Evolutionary conservation across 1,140 invertebrate genomes (phyloP).

Genomic region (Ctenoplectra terminalis): DNA sequence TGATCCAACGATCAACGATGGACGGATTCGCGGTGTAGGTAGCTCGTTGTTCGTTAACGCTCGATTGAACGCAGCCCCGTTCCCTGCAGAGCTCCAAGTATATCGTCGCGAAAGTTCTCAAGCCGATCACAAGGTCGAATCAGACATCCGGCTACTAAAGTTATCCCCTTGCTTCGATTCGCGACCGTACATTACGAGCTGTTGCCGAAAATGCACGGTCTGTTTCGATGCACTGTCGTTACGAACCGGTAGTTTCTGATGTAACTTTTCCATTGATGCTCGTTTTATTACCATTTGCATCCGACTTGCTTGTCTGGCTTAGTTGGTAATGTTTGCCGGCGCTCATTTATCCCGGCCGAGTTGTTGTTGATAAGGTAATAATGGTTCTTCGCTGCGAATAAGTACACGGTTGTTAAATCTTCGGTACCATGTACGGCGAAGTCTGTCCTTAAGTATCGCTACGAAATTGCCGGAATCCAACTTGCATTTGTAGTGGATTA

Average conservation of each 20-base stretch:
- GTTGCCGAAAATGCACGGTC: slow-evolving; percentile 38
- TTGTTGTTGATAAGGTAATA: background rate
- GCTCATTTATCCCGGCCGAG: background rate
- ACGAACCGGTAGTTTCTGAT: slow-evolving; percentile 22
- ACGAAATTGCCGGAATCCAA: background rate
- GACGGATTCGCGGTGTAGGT: slow-evolving; percentile 31
- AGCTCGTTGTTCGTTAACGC: slow-evolving; percentile 58
- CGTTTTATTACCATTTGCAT: slow-evolving; percentile 47
- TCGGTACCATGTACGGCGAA: background rate
- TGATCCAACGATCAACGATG: slow-evolving; percentile 31
- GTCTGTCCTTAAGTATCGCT: background rate
- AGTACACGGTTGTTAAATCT: background rate
- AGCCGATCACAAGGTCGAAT: slow-evolving; percentile 37
- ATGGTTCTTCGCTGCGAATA: background rate
- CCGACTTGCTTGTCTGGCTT: slow-evolving; percentile 9
- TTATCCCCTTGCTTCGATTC: slow-evolving; percentile 17
- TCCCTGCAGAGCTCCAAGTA: slow-evolving; percentile 12
- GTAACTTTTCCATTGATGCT: slow-evolving; percentile 28
- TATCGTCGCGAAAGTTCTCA: slow-evolving; percentile 37
- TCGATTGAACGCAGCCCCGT: slow-evolving; percentile 33
- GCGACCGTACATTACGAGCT: slow-evolving; percentile 36
- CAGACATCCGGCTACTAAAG: slow-evolving; percentile 25
- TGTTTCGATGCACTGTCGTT: slow-evolving; percentile 32
- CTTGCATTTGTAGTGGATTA: too few relatives aligned
- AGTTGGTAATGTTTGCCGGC: background rate